Conservation (phyloP, 2,888 invertebrate genomes). For the Bombylius discolor region DNA sequence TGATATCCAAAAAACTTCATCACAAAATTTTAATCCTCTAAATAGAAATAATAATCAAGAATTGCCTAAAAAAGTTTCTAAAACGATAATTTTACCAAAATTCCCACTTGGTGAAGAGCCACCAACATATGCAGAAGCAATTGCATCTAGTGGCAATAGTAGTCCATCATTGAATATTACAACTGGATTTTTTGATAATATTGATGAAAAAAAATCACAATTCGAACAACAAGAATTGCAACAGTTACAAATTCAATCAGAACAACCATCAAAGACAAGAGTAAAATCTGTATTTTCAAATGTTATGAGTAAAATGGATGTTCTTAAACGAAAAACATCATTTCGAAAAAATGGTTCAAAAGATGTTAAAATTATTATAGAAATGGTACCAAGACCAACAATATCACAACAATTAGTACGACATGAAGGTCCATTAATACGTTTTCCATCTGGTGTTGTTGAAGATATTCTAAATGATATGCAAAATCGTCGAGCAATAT, state of each 20-base stretch:
- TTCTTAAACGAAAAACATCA: constrained; percentile 30
- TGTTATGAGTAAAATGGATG: constrained; percentile 30
- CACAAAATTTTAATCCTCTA: constrained; percentile 3
- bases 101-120: constrained; percentile 25
- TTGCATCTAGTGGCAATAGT: constrained; percentile 13
- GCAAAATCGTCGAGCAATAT: constrained; percentile 55
- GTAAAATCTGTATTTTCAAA: constrained; percentile 25
- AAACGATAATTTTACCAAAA: constrained; percentile 21
- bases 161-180: neutral
- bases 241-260: constrained; percentile 3
- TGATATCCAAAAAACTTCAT: neutral
- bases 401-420: constrained; percentile 30
- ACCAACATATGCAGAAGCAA: constrained; percentile 33
- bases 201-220: neutral
- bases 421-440: constrained; percentile 33
- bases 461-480: constrained; percentile 65
- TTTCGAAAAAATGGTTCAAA: constrained; percentile 21
- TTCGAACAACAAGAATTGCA: neutral
- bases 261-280: constrained; percentile 12
- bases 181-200: neutral
- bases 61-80: neutral
- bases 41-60: constrained; percentile 13
- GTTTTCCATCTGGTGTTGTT: constrained; percentile 43
- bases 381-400: constrained; percentile 34
- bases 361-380: constrained; percentile 28